Conservation (phyloP, 37 sponge, comb jelly and placozoan species). For the Oscarella lobularis region DNA sequence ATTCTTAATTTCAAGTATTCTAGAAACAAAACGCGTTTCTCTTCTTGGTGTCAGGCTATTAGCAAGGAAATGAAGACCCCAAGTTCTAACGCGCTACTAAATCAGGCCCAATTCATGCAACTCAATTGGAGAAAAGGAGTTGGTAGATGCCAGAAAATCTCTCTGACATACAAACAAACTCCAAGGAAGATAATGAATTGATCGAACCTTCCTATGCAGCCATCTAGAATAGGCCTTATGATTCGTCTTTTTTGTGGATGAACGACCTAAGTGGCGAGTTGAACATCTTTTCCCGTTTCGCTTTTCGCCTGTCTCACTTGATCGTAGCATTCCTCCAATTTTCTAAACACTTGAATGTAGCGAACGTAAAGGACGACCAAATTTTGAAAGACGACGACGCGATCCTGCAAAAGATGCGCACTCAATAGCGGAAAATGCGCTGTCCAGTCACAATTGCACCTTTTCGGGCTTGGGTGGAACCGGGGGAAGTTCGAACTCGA, state of each 20-base stretch:
- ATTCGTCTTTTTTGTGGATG: slow-evolving; percentile 91
- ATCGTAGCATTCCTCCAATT: slow-evolving; percentile 91
- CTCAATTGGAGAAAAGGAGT: no score
- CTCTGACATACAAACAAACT: no score
- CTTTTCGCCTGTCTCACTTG: no score
- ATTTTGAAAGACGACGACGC: slow-evolving; percentile 69
- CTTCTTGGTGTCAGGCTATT: no score
- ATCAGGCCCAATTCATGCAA: no score
- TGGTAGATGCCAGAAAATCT: no score
- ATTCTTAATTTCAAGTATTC: slow-evolving; percentile 91
- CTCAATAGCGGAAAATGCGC: background rate
- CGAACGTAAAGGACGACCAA: slow-evolving; percentile 77
- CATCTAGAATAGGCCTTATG: slow-evolving; percentile 78
- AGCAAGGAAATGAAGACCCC: no score
- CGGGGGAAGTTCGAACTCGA: slow-evolving; percentile 32
- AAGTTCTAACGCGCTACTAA: no score
- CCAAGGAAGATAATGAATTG: no score
- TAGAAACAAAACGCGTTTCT: slow-evolving; percentile 15
- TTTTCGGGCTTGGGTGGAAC: slow-evolving; percentile 51
- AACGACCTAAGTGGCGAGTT: no score
- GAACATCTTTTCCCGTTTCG: no score
- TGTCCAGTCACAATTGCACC: no score
- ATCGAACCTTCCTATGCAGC: slow-evolving; percentile 79
- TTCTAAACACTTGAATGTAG: slow-evolving; percentile 68
- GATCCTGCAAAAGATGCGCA: slow-evolving; percentile 53